phyloP scores from a whole-genome alignment of 2,113 vertebrate genomes.

The Datnioides undecimradiatus region DNA sequence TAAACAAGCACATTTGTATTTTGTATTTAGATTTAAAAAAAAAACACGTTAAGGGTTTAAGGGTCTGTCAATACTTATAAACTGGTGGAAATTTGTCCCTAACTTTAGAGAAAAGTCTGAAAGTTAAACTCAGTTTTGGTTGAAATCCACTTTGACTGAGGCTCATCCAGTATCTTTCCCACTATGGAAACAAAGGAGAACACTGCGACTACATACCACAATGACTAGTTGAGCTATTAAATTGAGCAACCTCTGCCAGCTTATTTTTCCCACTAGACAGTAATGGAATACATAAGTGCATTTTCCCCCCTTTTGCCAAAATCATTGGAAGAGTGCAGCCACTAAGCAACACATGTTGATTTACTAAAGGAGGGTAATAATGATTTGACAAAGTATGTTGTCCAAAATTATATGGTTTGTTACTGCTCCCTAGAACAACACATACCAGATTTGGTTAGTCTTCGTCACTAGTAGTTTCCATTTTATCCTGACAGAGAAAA shows the following conservation, averaged over 20 bases:
- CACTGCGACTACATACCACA: background rate
- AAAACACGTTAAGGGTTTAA: too few species aligned
- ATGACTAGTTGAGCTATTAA: background rate
- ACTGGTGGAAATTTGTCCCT: fast-evolving
- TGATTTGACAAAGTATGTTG: too few species aligned
- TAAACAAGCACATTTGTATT: background rate
- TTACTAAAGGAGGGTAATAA: too few species aligned
- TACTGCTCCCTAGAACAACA: too few species aligned
- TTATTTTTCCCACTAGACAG: background rate
- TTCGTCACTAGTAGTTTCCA: background rate
- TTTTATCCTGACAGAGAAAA: background rate
- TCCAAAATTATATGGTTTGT: too few species aligned
- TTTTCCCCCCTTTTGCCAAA: background rate
- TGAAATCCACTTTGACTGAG: too few species aligned
- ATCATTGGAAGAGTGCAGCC: background rate
- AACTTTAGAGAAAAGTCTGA: background rate
- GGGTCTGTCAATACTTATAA: background rate
- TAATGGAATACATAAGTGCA: background rate
- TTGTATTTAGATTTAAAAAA: too few species aligned
- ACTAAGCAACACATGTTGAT: too few species aligned
- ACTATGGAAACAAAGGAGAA: background rate
- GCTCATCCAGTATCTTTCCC: too few species aligned
- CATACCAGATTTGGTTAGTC: too few species aligned
- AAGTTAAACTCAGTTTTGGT: background rate
- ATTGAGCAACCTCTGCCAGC: background rate